These are phyloP conservation scores for Apodemia hepburni DNA, from an alignment of 2,888 invertebrate species.

Conservation along the genomic window DNA sequence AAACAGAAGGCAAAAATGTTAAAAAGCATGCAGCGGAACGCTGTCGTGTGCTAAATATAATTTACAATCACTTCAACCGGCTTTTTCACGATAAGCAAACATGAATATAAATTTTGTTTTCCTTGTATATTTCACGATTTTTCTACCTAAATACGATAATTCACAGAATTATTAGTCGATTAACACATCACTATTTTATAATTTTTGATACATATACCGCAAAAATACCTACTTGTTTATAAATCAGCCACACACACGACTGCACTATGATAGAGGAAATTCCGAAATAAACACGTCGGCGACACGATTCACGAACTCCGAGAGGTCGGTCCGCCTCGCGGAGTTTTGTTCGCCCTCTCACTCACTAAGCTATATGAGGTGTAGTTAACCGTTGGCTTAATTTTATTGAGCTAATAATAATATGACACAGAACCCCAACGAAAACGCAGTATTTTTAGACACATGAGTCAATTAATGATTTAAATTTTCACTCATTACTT, in stretches of 20 bases:
- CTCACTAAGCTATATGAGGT: conserved; percentile 42
- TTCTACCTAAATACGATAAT: background rate
- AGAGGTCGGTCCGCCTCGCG: conserved; percentile 53
- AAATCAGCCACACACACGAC: conserved; percentile 63
- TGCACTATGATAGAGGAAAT: conserved; percentile 48
- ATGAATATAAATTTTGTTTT: conserved; percentile 29
- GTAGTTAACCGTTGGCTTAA: conserved; percentile 45
- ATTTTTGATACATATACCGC: background rate
- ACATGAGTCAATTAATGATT: too few relatives aligned
- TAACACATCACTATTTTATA: background rate
- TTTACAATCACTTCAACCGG: conserved; percentile 52
- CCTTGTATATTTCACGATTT: background rate
- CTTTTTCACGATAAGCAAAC: conserved; percentile 47
- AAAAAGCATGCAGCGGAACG: conserved; percentile 39
- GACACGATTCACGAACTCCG: conserved; percentile 45
- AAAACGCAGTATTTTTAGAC: too few relatives aligned
- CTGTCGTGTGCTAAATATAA: conserved; percentile 53
- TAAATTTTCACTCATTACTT: too few relatives aligned
- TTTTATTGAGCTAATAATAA: background rate
- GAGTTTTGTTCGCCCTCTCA: conserved; percentile 65
- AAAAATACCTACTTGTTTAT: conserved; percentile 57
- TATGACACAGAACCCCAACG: background rate
- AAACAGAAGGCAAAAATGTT: conserved; percentile 42
- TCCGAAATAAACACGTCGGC: conserved; percentile 61
- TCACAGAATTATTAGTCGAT: background rate